Base-by-base conservation (phyloP, 1,140 invertebrate species). In the Danaus plexippus region DNA sequence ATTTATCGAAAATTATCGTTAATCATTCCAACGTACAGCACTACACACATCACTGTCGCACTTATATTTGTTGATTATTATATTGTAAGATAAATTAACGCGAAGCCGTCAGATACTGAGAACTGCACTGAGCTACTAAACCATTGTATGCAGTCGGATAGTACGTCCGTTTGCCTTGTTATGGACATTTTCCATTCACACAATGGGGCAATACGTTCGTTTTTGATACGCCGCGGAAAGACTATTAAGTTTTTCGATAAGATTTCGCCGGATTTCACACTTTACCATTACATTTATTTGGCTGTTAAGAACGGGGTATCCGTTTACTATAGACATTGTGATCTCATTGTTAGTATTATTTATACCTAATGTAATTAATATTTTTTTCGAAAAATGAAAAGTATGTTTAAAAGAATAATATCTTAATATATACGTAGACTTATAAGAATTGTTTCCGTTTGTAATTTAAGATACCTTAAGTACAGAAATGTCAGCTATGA, bases 61-160 rank as follows among this genome's bases (percentile, higher is more conserved):
- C 22, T 13, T 9, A 47, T 49, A 53, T 18, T 11, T 60, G 22
- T 52, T 48, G 54, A 54, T 43, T 59, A 50, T 55, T 54, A 18
- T 59, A 56, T 44, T 49, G 12, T 55, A 63, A 44, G 51, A 18
- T 59, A 56, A 44, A 46, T 11, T 55, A 63, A 44, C 59, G 66
- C 75, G 71, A 80, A 72, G 73, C 75, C 74, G 80, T 74, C 70
- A 73, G 76, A 80, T 72, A 75, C 81, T 80, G 81, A 64, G 77
- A 78, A 72, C 75, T 74, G 67, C 75, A 77, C 69, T 73, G 76
- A 70, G 76, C 78, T 75, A 69, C 69, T 69, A 75, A 71, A 67
- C 75, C 69, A 85, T 85, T 83, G 80, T 85, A 82, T 85, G 81
- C 81, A 85, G 75, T 75, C 80, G 79, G 65, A 83, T 82, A 80